A percentile compares a stretch with the other conserved stretches of the same genome.
Evolutionary conservation across 2,797 vertebrate species (phyloP).

Genomic region (Danio aesculapii): DNA sequence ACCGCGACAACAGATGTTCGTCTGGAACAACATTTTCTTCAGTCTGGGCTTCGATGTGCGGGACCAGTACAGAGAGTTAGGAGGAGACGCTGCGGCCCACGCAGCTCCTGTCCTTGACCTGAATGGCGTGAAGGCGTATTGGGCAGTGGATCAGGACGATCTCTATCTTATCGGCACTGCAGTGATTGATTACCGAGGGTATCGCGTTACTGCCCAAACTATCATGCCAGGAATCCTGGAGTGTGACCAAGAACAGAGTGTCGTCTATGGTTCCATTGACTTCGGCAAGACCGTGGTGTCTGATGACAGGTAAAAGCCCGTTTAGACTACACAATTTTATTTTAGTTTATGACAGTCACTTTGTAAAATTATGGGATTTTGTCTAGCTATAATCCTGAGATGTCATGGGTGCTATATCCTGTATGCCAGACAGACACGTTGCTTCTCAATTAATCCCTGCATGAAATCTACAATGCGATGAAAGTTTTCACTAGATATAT

Average conservation of each 20-base stretch:
- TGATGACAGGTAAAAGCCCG: conserved; percentile 49
- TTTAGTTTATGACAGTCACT: not conserved
- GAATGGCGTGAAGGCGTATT: conserved; percentile 90
- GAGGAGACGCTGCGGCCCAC: conserved; percentile 90
- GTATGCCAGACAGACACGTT: no score
- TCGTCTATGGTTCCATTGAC: conserved; percentile 94
- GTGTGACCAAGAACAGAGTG: conserved; percentile 91
- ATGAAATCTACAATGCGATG: no score
- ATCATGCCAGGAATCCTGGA: conserved; percentile 94
- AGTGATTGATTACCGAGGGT: conserved; percentile 93
- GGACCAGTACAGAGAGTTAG: conserved; percentile 91
- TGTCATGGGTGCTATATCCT: no score
- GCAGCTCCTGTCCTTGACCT: conserved; percentile 91
- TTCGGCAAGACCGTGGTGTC: conserved; percentile 88
- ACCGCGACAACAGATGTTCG: conserved; percentile 94
- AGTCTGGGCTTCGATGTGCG: conserved; percentile 92
- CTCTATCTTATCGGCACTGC: conserved; percentile 90
- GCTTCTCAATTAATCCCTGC: no score
- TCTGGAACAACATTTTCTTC: conserved; percentile 98
- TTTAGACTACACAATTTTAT: no score
- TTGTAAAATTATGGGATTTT: not conserved
- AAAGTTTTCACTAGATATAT: no score
- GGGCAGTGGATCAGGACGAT: conserved; percentile 86
- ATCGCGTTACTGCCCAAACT: conserved; percentile 92
- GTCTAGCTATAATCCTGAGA: no score